Percentiles rank a stretch among this genome's conserved stretches.
Conservation (phyloP, 2,888 invertebrate genomes). For the Sipha maydis region DNA sequence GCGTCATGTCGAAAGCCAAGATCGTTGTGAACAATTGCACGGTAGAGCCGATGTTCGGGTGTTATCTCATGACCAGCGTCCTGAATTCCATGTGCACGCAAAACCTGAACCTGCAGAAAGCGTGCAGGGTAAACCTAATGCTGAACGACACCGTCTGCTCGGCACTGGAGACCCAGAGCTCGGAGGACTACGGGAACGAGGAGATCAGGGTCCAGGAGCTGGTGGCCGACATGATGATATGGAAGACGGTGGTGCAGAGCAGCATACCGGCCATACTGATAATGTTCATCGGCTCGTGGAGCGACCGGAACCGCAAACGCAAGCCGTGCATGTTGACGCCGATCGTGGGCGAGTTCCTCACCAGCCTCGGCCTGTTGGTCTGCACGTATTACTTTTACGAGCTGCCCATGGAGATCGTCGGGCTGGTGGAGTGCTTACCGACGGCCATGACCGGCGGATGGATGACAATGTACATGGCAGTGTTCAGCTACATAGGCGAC, state of each 20-base stretch:
- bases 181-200: slow-evolving; percentile 72
- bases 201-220: slow-evolving; percentile 76
- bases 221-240: slow-evolving; percentile 83
- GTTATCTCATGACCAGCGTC: neutral
- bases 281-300: slow-evolving; percentile 81
- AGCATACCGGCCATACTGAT: slow-evolving; percentile 83
- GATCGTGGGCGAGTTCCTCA: slow-evolving; percentile 81
- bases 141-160: slow-evolving; percentile 80
- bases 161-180: slow-evolving; percentile 79
- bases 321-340: slow-evolving; percentile 88
- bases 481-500: slow-evolving; percentile 89
- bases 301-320: slow-evolving; percentile 73
- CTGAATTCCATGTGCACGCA: slow-evolving; percentile 71
- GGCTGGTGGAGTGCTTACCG: slow-evolving; percentile 82
- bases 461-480: slow-evolving; percentile 91
- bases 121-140: slow-evolving; percentile 82
- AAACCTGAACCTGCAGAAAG: slow-evolving; percentile 86
- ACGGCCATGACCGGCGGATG: slow-evolving; percentile 85
- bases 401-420: slow-evolving; percentile 80
- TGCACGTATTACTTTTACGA: slow-evolving; percentile 83
- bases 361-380: slow-evolving; percentile 79
- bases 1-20: neutral
- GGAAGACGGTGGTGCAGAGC: slow-evolving; percentile 87
- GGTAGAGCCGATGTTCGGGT: slow-evolving; percentile 1
- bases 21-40: neutral